Base-by-base conservation (phyloP, 2,113 vertebrate genomes). In the Sebastes fasciatus region DNA sequence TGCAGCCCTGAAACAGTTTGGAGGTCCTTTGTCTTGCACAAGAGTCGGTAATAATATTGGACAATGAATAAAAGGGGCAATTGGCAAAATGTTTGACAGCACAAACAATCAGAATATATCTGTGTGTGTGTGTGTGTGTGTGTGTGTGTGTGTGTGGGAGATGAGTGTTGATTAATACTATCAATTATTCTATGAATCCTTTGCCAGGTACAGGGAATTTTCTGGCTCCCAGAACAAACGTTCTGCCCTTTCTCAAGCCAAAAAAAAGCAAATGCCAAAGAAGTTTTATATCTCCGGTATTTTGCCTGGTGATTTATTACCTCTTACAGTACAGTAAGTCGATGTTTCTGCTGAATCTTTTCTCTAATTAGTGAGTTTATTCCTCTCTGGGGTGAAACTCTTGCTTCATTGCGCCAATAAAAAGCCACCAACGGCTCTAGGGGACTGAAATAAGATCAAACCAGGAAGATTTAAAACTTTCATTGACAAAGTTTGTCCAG, bases 271-370 rank as follows among this genome's bases (percentile, higher is more conserved):
- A 76, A 61, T 48, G n/a, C 76, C 52, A 75, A 49, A 72, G 26
- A 58, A 13, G 7, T n/a, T 76, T 54, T 5, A 48, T 64, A 68
- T 57, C 26, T 55, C 12, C 10, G 42, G 66, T 61, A 43, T 71
- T 85, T 23, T 42, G 17, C 54, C 63, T 14, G 13, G 13, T 76
- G 51, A 85, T 81, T 5, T 45, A 80, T 84, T 19, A 62, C 60
- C 26, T 57, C 49, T 77, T 55, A 65, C 34, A 2, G 4, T 49
- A 49, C 61, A 62, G 51, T 54, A n/a, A 85, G 6, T 58, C 49
- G 43, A 58, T 46, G 45, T 54, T 65, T 57, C 57, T 45, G 16
- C 67, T 74, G 52, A 81, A 46, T 62, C 42, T 7, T 45, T 70
- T 52, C 55, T 69, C 71, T 72, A 67, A 49, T 66, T 75, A 77